Percentiles rank a stretch among this genome's conserved stretches.
Evolutionary conservation across 53 echinoderm and acorn worm species (phyloP).

Genomic region (Glandiceps talaboti): DNA sequence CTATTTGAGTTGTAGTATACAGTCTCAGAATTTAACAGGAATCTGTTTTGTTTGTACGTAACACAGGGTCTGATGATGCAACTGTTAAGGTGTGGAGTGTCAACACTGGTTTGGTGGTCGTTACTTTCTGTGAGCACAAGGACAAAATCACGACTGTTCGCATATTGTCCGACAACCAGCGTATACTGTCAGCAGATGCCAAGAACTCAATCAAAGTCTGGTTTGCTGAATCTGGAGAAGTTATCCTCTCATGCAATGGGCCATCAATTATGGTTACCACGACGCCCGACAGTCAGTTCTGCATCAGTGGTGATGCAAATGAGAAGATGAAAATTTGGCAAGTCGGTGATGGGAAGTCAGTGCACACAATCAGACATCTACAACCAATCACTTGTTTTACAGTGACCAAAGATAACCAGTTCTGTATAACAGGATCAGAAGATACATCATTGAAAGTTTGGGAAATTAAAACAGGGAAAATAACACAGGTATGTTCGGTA

Average conservation of each 20-base stretch:
- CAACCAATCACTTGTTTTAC: conserved; percentile 91
- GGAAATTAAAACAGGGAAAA: conserved; percentile 94
- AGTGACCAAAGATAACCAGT: conserved; percentile 81
- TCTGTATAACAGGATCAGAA: conserved; percentile 92
- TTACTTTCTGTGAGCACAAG: conserved; percentile 66
- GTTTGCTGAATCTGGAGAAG: conserved; percentile 90
- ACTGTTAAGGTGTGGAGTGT: conserved; percentile 88
- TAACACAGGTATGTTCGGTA: conserved; percentile 83
- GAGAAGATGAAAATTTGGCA: conserved; percentile 99
- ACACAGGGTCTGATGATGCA: conserved; percentile 72
- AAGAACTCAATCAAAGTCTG: conserved; percentile 92
- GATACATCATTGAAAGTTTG: conserved; percentile 94
- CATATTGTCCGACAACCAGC: conserved; percentile 84
- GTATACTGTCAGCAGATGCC: conserved; percentile 80
- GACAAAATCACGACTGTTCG: conserved; percentile 72
- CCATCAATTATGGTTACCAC: conserved; percentile 80
- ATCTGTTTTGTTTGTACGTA: no score
- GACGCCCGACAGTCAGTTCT: conserved; percentile 78
- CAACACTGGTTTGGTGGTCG: conserved; percentile 54
- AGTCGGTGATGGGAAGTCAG: conserved; percentile 87
- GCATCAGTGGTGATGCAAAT: conserved; percentile 82
- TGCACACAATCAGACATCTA: conserved; percentile 86
- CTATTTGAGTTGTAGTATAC: no score
- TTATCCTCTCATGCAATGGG: conserved; percentile 82
- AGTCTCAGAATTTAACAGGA: no score